A percentile compares a stretch with the other conserved stretches of the same genome.
Evolutionary conservation across 2,888 invertebrate species (phyloP).

Genomic region (Scaptomyza reducta): DNA sequence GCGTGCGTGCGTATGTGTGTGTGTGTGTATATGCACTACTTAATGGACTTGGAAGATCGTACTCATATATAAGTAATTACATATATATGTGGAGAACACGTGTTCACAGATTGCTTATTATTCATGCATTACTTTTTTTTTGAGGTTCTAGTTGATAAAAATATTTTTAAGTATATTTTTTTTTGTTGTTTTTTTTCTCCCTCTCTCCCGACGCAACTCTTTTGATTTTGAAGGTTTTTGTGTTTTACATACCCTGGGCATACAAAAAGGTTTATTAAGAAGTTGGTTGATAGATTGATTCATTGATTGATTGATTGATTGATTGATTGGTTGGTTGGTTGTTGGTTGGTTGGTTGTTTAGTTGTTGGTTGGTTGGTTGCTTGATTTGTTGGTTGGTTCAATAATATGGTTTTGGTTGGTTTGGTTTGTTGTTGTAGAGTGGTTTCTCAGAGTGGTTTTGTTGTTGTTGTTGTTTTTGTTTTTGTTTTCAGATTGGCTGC

Average conservation of each 20-base stretch:
- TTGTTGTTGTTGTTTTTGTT: slow-evolving; percentile 51
- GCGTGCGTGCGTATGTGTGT: slow-evolving; percentile 9
- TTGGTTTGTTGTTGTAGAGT: slow-evolving; percentile 40
- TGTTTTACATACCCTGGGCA: background rate
- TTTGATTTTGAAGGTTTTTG: slow-evolving; percentile 22
- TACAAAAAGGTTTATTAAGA: background rate
- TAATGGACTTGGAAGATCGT: slow-evolving; percentile 17
- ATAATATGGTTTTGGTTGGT: slow-evolving; percentile 36
- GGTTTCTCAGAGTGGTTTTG: no score
- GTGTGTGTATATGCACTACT: slow-evolving; percentile 21
- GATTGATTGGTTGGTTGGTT: slow-evolving; percentile 20
- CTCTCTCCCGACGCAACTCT: slow-evolving; percentile 12
- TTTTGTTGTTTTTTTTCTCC: background rate
- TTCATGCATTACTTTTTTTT: slow-evolving; percentile 30
- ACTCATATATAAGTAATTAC: slow-evolving; percentile 5
- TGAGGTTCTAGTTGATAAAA: slow-evolving; percentile 6
- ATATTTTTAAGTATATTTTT: slow-evolving; percentile 12
- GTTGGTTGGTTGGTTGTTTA: background rate
- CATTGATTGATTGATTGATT: slow-evolving; percentile 6
- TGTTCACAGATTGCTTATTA: slow-evolving; percentile 18
- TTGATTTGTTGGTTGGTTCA: slow-evolving; percentile 33
- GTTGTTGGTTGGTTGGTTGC: slow-evolving; percentile 23
- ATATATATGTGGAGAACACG: background rate
- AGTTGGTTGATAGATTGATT: slow-evolving; percentile 5
- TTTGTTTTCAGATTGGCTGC: slow-evolving; percentile 82